phyloP scores from a whole-genome alignment of 1,140 invertebrate species.

The Plodia interpunctella region DNA sequence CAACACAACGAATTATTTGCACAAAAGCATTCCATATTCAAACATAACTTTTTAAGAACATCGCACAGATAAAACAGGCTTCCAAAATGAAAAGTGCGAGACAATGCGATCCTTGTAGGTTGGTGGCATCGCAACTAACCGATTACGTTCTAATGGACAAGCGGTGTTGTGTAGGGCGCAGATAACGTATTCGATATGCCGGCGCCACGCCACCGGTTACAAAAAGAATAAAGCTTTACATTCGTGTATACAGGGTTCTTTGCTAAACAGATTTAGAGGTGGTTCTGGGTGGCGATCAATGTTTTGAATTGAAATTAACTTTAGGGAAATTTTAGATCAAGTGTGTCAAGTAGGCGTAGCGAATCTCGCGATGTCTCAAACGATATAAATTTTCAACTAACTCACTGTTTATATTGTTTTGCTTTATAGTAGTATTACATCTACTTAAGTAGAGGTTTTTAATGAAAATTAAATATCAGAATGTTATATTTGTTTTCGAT shows the following conservation, averaged over 20 bases:
- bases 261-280: neutral
- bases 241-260: neutral
- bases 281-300: neutral
- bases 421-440: no score
- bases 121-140: conserved; percentile 53
- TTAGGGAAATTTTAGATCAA: no score
- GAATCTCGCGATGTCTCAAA: no score
- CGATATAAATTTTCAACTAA: no score
- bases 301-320: no score
- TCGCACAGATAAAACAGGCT: conserved; percentile 10
- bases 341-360: no score
- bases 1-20: neutral
- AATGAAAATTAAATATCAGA: no score
- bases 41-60: conserved; percentile 1
- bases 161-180: conserved; percentile 60
- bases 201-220: conserved; percentile 59
- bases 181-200: conserved; percentile 66
- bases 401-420: no score
- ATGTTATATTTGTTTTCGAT: no score
- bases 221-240: conserved; percentile 16
- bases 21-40: neutral
- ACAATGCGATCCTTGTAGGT: conserved; percentile 44
- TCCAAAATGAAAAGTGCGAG: conserved; percentile 46
- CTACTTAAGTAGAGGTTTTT: no score
- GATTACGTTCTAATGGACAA: conserved; percentile 74